Evolutionary conservation across 2,888 invertebrate genomes (phyloP).

Genomic region (Prenolepis imparis): DNA sequence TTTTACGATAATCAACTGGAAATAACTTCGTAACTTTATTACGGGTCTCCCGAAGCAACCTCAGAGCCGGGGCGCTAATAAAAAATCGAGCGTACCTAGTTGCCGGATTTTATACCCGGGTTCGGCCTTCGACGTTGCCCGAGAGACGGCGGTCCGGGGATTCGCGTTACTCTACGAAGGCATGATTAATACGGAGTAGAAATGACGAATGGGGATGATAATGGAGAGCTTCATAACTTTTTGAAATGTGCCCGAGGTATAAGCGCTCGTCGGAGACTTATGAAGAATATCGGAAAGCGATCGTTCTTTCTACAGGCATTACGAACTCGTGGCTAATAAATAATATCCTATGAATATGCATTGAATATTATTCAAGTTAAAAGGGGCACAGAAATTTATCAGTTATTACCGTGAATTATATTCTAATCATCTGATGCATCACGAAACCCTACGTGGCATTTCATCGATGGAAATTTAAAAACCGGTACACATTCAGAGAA

Average conservation of each 20-base stretch:
- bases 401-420: neutral
- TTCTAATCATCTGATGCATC: neutral
- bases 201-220: constrained; percentile 53
- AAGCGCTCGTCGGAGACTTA: constrained; percentile 25
- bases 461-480: constrained; percentile 27
- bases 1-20: constrained; percentile 83
- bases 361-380: constrained; percentile 3
- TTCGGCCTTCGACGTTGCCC: constrained; percentile 53
- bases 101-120: constrained; percentile 65
- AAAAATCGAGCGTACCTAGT: constrained; percentile 66
- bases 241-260: constrained; percentile 31
- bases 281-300: constrained; percentile 41
- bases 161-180: constrained; percentile 6
- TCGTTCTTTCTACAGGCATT: constrained; percentile 1
- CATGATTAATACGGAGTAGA: constrained; percentile 50
- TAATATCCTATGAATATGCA: neutral
- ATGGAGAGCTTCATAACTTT: constrained; percentile 53
- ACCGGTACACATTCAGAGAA: constrained; percentile 65
- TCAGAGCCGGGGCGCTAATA: constrained; percentile 72
- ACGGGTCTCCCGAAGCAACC: constrained; percentile 71
- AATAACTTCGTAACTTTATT: constrained; percentile 83
- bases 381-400: neutral
- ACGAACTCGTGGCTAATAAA: constrained; percentile 3
- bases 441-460: neutral
- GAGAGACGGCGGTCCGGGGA: constrained; percentile 33